These are phyloP conservation scores for Chlorops oryzae DNA, from an alignment of 1,140 invertebrate species.

Conservation along the genomic window DNA sequence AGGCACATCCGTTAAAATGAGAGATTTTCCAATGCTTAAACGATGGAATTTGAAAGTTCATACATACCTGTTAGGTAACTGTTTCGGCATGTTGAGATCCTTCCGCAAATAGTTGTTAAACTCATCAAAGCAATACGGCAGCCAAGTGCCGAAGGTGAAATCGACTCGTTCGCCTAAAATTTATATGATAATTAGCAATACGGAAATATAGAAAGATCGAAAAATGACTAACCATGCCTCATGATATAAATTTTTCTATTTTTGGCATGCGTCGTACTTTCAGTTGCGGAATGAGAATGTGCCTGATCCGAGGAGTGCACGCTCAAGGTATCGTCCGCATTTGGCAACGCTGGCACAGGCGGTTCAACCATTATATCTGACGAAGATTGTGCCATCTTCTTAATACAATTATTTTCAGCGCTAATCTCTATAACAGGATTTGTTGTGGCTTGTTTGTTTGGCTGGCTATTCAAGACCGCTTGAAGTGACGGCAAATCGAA, in stretches of 20 bases:
- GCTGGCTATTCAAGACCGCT: too few species aligned
- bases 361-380: conserved; percentile 39
- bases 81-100: conserved; percentile 84
- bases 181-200: too few species aligned
- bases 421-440: too few species aligned
- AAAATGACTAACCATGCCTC: too few species aligned
- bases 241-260: conserved; percentile 66
- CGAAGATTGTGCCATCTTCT: too few species aligned
- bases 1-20: too few species aligned
- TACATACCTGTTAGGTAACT: conserved; percentile 51
- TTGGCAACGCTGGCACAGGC: conserved; percentile 20
- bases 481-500: conserved; percentile 35
- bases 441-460: too few species aligned
- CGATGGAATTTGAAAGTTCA: neutral
- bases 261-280: conserved; percentile 15
- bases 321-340: conserved; percentile 37
- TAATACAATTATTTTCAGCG: too few species aligned
- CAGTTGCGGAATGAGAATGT: conserved; percentile 8
- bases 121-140: conserved; percentile 78
- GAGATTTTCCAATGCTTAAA: too few species aligned
- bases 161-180: conserved; percentile 85
- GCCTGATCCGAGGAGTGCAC: conserved; percentile 37
- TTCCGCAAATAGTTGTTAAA: conserved; percentile 69
- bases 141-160: conserved; percentile 85
- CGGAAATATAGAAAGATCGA: too few species aligned